phyloP scores from a whole-genome alignment of 2,113 vertebrate species.

The Struthio camelus region DNA sequence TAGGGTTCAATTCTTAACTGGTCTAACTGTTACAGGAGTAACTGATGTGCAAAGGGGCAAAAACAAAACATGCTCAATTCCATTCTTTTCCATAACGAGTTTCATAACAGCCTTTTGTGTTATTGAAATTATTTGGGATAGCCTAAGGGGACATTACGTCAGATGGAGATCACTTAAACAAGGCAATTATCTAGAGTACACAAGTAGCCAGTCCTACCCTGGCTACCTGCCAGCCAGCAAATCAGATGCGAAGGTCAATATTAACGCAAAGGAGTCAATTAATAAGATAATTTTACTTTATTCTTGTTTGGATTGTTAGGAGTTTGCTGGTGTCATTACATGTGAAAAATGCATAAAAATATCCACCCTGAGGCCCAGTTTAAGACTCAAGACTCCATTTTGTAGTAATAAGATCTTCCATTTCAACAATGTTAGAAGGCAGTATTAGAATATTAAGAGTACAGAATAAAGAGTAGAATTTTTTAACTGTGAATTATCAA shows the following conservation, averaged over 20 bases:
- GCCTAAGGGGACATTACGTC: not conserved
- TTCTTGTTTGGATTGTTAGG: not conserved
- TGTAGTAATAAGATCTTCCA: not conserved
- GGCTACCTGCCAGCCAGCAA: not conserved
- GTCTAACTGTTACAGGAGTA: not conserved
- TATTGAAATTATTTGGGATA: not conserved
- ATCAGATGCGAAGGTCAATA: not conserved
- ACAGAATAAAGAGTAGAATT: not conserved
- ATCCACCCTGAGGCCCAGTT: not conserved
- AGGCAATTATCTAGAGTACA: not conserved
- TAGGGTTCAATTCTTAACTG: not conserved
- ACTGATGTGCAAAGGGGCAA: not conserved
- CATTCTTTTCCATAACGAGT: not conserved
- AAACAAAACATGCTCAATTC: not conserved
- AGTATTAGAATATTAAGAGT: not conserved
- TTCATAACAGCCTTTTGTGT: not conserved
- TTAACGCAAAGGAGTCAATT: not conserved
- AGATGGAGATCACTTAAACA: not conserved
- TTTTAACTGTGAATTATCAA: not conserved
- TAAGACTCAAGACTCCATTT: not conserved
- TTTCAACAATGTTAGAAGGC: not conserved
- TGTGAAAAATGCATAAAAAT: not conserved
- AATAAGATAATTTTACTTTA: not conserved
- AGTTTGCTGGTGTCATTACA: not conserved
- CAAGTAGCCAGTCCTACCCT: not conserved